A percentile compares a stretch with the other conserved stretches of the same genome.
These are phyloP conservation scores for Neostethus bicornis DNA, from an alignment of 2,797 vertebrate species.

Conservation along the genomic window DNA sequence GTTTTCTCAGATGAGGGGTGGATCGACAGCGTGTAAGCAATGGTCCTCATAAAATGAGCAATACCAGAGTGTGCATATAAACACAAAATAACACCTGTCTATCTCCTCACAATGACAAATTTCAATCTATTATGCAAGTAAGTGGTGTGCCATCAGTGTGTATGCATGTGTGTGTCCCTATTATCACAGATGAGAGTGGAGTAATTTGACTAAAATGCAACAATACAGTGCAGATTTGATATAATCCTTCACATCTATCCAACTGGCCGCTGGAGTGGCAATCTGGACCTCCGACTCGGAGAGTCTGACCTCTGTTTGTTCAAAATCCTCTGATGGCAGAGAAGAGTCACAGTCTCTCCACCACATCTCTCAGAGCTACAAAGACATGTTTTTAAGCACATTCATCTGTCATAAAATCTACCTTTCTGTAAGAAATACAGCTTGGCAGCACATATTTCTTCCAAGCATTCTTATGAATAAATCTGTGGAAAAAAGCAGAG, in stretches of 20 bases:
- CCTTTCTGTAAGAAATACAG: not conserved
- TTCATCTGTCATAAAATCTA: not conserved
- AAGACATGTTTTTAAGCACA: not conserved
- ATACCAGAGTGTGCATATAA: not conserved
- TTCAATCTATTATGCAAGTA: slow-evolving; percentile 60
- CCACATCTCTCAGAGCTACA: not conserved
- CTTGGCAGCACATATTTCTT: not conserved
- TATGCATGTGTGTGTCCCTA: slow-evolving; percentile 47
- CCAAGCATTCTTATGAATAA: not conserved
- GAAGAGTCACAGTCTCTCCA: slow-evolving; percentile 5
- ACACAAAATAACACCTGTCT: slow-evolving; percentile 54
- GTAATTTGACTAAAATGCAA: slow-evolving; percentile 80
- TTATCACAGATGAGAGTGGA: slow-evolving; percentile 72
- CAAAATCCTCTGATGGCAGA: slow-evolving; percentile 43
- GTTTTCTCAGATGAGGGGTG: not conserved
- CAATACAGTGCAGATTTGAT: slow-evolving; percentile 71
- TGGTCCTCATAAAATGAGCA: not conserved
- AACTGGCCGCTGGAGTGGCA: slow-evolving; percentile 43
- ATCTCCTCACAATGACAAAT: slow-evolving; percentile 49
- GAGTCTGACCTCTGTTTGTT: slow-evolving; percentile 49
- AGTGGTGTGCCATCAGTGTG: slow-evolving; percentile 18
- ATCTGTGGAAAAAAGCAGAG: not conserved
- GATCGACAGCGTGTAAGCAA: not conserved
- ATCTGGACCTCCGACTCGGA: slow-evolving; percentile 59
- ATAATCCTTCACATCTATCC: slow-evolving; percentile 72